These are phyloP conservation scores for Dipus sagitta DNA, from an alignment of 2,797 vertebrate genomes.

Conservation along the genomic window DNA sequence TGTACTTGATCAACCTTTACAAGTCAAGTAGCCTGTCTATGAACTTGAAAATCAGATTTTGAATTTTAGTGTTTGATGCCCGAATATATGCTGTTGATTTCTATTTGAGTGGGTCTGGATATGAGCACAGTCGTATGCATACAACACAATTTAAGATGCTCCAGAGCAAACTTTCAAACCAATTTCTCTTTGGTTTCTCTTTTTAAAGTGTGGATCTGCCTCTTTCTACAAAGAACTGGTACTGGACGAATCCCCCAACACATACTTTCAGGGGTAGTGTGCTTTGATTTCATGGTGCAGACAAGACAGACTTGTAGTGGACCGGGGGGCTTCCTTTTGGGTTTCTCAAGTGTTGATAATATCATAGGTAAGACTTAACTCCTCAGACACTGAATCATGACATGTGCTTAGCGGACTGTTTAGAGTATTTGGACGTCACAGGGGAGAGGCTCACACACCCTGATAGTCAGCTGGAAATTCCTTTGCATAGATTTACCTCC, in stretches of 20 bases:
- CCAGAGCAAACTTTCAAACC: neutral
- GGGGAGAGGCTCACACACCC: neutral
- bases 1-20: neutral
- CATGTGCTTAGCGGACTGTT: neutral
- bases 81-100: constrained; percentile 22
- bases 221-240: neutral
- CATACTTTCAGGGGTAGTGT: neutral
- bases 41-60: neutral
- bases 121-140: neutral
- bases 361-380: neutral
- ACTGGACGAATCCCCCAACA: neutral
- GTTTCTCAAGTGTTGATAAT: constrained; percentile 18
- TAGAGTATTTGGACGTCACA: neutral
- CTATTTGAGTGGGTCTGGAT: neutral
- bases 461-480: neutral
- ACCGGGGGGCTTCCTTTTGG: neutral
- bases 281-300: neutral
- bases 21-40: neutral
- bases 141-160: neutral
- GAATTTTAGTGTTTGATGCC: constrained; percentile 7
- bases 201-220: neutral
- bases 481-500: neutral
- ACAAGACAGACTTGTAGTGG: neutral
- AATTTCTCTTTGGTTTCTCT: neutral
- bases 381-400: neutral